Base-by-base conservation (phyloP, 23 tunicate species). In the Styela plicata region DNA sequence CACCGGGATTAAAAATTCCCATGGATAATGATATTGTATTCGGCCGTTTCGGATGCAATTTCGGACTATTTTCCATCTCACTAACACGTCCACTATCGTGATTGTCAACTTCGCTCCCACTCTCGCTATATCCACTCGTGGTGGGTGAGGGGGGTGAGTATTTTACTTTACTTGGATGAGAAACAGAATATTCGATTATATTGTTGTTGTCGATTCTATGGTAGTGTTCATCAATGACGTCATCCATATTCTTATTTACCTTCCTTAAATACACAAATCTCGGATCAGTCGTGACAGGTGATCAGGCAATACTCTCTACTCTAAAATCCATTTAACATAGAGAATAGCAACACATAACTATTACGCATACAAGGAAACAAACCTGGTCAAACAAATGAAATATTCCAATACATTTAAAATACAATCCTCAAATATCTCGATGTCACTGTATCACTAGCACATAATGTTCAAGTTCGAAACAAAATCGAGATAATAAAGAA, bases 61-160 rank as follows among this genome's bases (percentile, higher is more conserved):
- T 86, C 52, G 90, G 90, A 31, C 90, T 86, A 74, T 74, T 63
- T 80, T 86, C 90, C 26, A 86, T 36, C 31, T 81, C 90, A 80
- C 90, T 86, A 2, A 70, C 80, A 18, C 87, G 70, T 79, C 85
- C 97, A 77, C 90, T 83, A 64, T 81, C 83, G 62, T 84, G 87
- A 63, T 83, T 74, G 64, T 87, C 85, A 17, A 73, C 61, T 26
- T 86, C 97, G 81, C 90, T 86, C 63, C 80, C 97, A 35, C 89
- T 64, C 31, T 86, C 97, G 83, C 97, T 91, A 65, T 80, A 85
- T 24, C 85, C 89, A 63, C 96, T 90, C 1, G 97, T 91, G 31
- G 90, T 84, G n/a, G 97, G 97, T 61, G 90, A 86, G 2, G 97
- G 97, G 7, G 86, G 87, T 24, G 64, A 57, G 64, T 76, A 76